phyloP scores from a whole-genome alignment of 2,797 vertebrate genomes.

The Phataginus tricuspis region DNA sequence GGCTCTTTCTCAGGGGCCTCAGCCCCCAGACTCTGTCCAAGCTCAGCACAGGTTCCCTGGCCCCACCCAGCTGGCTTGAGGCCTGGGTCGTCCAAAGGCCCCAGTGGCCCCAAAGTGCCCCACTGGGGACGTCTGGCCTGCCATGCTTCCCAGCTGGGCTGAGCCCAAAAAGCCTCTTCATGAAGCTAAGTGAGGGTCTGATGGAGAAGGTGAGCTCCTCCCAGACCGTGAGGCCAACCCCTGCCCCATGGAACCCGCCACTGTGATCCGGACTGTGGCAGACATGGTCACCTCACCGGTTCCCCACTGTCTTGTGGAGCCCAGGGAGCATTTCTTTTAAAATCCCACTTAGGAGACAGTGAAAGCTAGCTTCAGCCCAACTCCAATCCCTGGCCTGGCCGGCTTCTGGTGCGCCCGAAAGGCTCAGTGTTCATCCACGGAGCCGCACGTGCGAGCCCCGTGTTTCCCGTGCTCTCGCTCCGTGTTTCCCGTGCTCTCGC shows the following conservation, averaged over 20 bases:
- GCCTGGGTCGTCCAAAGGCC: not conserved
- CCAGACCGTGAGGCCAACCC: no score
- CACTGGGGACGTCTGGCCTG: not conserved
- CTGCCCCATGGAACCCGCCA: no score
- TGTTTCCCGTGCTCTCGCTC: no score
- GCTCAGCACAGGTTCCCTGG: not conserved
- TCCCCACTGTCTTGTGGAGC: not conserved
- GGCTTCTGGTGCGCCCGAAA: not conserved
- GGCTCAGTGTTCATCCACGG: no score
- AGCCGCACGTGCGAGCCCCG: no score
- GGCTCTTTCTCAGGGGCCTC: not conserved
- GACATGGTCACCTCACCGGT: not conserved
- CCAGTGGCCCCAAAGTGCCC: not conserved
- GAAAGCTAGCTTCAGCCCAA: not conserved
- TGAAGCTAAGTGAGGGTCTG: not conserved
- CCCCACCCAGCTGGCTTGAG: not conserved
- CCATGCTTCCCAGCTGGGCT: not conserved
- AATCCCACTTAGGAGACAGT: rapidly evolving
- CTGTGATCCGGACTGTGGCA: not conserved
- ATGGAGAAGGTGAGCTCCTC: not conserved
- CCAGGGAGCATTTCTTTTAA: not conserved
- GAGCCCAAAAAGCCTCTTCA: not conserved
- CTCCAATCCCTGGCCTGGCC: not conserved
- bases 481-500: no score
- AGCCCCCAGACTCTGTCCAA: not conserved